Evolutionary conservation across 2,888 invertebrate species (phyloP).

Genomic region (Chironomus tentans): DNA sequence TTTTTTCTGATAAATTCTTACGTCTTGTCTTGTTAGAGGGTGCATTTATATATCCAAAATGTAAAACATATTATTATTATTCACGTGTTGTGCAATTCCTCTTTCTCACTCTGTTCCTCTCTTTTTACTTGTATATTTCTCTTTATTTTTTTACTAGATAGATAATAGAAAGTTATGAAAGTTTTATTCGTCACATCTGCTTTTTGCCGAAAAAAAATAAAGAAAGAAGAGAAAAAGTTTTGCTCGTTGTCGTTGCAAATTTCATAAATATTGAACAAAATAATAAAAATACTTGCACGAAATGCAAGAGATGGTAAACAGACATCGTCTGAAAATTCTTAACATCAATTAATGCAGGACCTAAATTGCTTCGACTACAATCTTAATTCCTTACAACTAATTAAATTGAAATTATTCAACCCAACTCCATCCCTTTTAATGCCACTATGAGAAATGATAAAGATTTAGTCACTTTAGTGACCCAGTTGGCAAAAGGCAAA

Average conservation of each 20-base stretch:
- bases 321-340: no score
- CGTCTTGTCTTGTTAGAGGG: no score
- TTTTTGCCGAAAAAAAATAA: neutral
- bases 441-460: neutral
- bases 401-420: no score
- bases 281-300: no score
- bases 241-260: neutral
- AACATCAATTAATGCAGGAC: no score
- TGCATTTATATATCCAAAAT: constrained; percentile 17
- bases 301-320: no score
- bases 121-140: no score
- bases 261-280: constrained; percentile 12
- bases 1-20: neutral
- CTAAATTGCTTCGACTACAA: no score
- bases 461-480: neutral
- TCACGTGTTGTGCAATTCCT: constrained; percentile 18
- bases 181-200: constrained; percentile 26
- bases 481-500: constrained; percentile 1
- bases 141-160: neutral
- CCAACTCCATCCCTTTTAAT: no score
- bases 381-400: no score
- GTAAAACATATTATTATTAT: constrained; percentile 22
- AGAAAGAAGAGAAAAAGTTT: neutral
- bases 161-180: neutral
- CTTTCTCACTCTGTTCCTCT: neutral